Base-by-base conservation (phyloP, 53 echinoderm and acorn worm genomes). In the Stichopus horrens region DNA sequence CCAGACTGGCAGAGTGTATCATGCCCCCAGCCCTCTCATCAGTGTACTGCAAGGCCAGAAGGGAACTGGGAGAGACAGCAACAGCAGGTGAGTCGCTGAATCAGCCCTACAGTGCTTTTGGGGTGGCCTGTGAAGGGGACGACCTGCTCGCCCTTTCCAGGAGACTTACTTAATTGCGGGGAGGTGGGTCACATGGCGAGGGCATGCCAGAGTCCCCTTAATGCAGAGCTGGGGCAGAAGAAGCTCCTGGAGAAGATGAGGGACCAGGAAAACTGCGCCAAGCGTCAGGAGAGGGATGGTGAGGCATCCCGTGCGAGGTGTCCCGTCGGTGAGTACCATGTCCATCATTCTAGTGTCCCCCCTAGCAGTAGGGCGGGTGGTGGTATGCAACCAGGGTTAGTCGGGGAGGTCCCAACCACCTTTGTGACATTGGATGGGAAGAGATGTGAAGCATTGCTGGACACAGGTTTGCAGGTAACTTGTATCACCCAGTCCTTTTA, bases 161-260 rank as follows among this genome's bases (percentile, higher is more conserved):
- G 93, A 88, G 9, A 84, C 86, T 6, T 93, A 65, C 68, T 67
- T 52, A 91, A 91, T 59, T 93, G 91, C 74, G 93, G 93, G 3
- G 86, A 89, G 55, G 2, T 7, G 11, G 93, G 89, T 0, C 91
- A 93, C 83, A 79, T 79, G 77, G 57, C 91, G 89, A 54, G 37
- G 4, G 67, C 23, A 0, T 93, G 93, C 71, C 65, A 59, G 57
- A 76, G 74, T 10, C n/a, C 57, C 68, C 75, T 71, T 0, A 83
- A 93, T 37, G 79, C 93, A 7, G 52, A 57, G 9, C 53, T 84
- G 22, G 93, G 91, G 9, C 91, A 93, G 54, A 16, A 73, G 9
- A 81, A 82, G 37, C 76, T 91, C 54, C 76, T 76, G 3, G 66
- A 81, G 1, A 55, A 90, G 59, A 89, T 56, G 53, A 59, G 58